phyloP scores from a whole-genome alignment of 1,140 invertebrate species.

The Nautilus pompilius region DNA sequence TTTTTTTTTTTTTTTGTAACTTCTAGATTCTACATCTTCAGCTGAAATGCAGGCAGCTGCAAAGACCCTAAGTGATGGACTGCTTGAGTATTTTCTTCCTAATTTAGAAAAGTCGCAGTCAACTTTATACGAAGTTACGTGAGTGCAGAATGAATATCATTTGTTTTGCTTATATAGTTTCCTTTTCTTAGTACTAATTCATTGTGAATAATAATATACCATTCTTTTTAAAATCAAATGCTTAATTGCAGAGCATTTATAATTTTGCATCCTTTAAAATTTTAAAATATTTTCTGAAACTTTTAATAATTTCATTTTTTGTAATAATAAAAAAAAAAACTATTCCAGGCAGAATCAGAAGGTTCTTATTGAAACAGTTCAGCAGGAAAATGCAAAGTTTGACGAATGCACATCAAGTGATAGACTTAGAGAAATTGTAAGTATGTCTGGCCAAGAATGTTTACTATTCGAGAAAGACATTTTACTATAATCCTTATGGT shows the following conservation, averaged over 20 bases:
- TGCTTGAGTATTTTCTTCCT: too few relatives aligned
- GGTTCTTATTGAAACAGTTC: slow-evolving; percentile 44
- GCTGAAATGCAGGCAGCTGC: too few relatives aligned
- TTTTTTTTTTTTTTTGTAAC: too few relatives aligned
- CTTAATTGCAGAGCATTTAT: background rate
- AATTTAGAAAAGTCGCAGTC: too few relatives aligned
- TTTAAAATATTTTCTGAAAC: background rate
- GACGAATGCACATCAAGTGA: slow-evolving; percentile 30
- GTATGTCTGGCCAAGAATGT: background rate
- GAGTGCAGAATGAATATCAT: background rate
- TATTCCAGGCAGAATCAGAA: slow-evolving; percentile 37
- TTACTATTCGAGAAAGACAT: too few relatives aligned
- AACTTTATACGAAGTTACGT: too few relatives aligned
- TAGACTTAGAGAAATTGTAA: slow-evolving; percentile 35
- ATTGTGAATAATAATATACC: background rate
- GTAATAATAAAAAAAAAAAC: too few relatives aligned
- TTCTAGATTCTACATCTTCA: too few relatives aligned
- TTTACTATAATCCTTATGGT: too few relatives aligned
- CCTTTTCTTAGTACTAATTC: background rate
- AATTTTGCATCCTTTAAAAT: background rate
- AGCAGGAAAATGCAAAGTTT: slow-evolving; percentile 49
- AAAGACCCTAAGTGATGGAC: too few relatives aligned
- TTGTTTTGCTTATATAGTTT: background rate
- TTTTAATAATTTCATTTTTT: background rate
- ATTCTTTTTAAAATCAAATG: background rate